These are phyloP conservation scores for Psittacus erithacus DNA, from an alignment of 2,113 vertebrate species.

Conservation along the genomic window DNA sequence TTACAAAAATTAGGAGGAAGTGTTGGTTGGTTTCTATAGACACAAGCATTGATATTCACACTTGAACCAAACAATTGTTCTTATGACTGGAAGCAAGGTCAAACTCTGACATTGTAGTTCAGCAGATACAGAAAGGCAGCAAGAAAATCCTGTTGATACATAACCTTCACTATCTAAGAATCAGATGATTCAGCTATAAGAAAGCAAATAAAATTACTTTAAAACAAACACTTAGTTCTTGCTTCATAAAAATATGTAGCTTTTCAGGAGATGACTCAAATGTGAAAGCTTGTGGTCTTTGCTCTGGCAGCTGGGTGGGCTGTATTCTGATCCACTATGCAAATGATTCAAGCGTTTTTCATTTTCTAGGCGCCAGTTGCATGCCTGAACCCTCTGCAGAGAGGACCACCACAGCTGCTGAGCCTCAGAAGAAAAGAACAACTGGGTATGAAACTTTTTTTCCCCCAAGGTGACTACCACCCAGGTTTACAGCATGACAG, in stretches of 20 bases:
- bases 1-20: slow-evolving; percentile 36
- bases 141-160: neutral
- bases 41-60: slow-evolving; percentile 1
- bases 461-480: neutral
- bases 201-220: slow-evolving; percentile 20
- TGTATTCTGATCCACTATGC: slow-evolving; percentile 41
- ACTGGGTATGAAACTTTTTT: neutral
- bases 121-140: neutral
- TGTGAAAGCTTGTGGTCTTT: slow-evolving; percentile 47
- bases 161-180: neutral
- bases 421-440: slow-evolving; percentile 15
- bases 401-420: neutral
- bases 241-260: slow-evolving; percentile 7
- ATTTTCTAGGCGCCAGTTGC: slow-evolving; percentile 14
- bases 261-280: slow-evolving; percentile 55
- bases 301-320: neutral
- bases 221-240: slow-evolving; percentile 12
- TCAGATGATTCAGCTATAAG: neutral
- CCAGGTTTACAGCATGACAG: neutral
- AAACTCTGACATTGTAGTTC: neutral
- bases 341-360: slow-evolving; percentile 35
- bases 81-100: neutral
- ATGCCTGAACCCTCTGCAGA: neutral
- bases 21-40: slow-evolving; percentile 43
- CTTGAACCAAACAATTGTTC: neutral